Percentiles rank a stretch among this genome's conserved stretches.
Conservation (phyloP, 2,113 vertebrate species). For the Campylomormyrus tamandua region DNA sequence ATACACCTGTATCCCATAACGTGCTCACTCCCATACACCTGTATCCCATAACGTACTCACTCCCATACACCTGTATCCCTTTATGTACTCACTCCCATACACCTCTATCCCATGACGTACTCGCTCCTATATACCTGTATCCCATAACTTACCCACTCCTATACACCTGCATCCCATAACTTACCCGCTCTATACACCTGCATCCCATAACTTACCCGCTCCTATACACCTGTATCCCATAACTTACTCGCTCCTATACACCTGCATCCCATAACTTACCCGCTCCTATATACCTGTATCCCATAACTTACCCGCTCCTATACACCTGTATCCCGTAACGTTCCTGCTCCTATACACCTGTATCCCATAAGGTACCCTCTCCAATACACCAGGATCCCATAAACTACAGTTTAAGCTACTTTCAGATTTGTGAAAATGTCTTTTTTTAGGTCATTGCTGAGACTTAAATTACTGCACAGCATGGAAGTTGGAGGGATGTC, state of each 20-base stretch:
- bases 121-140: too few species aligned
- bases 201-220: too few species aligned
- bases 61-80: not conserved
- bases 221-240: not conserved
- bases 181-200: too few species aligned
- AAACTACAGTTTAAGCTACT: not conserved
- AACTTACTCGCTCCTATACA: not conserved
- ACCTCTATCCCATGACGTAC: too few species aligned
- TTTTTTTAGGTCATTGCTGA: not conserved
- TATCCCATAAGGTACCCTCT: not conserved
- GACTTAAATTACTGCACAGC: not conserved
- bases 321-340: not conserved
- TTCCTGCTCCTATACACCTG: not conserved
- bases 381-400: not conserved
- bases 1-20: not conserved
- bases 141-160: not conserved
- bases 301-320: not conserved
- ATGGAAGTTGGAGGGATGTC: not conserved
- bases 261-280: not conserved
- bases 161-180: too few species aligned
- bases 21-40: too few species aligned
- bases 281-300: not conserved
- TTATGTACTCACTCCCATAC: too few species aligned
- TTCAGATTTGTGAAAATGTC: not conserved
- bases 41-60: accelerated